These are phyloP conservation scores for Drosophila picticornis DNA, from an alignment of 2,888 invertebrate genomes.

Conservation along the genomic window DNA sequence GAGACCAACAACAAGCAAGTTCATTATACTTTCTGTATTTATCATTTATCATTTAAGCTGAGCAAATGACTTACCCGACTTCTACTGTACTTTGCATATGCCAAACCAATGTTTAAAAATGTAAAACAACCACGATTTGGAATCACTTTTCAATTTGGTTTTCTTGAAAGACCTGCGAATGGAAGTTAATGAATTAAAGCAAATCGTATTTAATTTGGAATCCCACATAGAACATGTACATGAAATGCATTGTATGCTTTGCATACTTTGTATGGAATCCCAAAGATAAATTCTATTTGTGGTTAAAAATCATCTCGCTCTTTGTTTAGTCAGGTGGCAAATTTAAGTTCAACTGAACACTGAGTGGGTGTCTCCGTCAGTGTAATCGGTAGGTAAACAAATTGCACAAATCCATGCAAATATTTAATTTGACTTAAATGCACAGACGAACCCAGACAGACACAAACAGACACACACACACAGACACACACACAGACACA, in stretches of 20 bases:
- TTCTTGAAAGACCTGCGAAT: background rate
- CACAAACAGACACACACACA: too few relatives aligned
- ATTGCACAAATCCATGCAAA: slow-evolving; percentile 29
- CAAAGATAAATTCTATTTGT: background rate
- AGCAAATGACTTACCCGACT: background rate
- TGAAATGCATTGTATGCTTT: background rate
- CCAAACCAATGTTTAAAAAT: background rate
- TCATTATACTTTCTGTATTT: background rate
- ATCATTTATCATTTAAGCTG: too few relatives aligned
- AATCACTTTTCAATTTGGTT: background rate
- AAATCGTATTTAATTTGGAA: background rate
- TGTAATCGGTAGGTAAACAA: slow-evolving; percentile 40
- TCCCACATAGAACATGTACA: background rate
- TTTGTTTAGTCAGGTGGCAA: background rate
- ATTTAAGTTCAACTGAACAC: background rate
- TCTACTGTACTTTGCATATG: background rate
- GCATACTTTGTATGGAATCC: background rate
- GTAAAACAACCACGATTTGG: background rate
- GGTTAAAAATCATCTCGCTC: background rate
- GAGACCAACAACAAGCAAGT: background rate
- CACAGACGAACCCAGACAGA: too few relatives aligned
- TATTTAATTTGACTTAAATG: slow-evolving; percentile 11
- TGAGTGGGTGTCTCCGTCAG: slow-evolving; percentile 7
- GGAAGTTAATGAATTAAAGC: background rate
- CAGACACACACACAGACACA: background rate